phyloP scores from a whole-genome alignment of 2,888 invertebrate genomes.

The Rambutsinella grinnellia region DNA sequence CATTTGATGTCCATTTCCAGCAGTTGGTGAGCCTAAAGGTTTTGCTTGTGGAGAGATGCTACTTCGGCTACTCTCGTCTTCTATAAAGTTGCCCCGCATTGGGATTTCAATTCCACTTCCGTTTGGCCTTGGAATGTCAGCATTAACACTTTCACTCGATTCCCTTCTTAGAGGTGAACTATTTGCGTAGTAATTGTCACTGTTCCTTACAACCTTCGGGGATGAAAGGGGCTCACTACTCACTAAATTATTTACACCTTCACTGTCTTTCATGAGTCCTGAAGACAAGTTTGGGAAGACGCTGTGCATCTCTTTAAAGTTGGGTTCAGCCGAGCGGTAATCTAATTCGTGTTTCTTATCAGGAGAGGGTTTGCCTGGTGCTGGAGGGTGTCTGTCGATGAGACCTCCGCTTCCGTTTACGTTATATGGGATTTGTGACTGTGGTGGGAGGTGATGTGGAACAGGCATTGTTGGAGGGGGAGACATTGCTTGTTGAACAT shows the following conservation, averaged over 20 bases:
- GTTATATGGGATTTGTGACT: constrained; percentile 11
- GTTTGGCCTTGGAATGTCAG: constrained; percentile 1
- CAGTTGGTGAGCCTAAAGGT: constrained; percentile 29
- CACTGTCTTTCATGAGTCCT: constrained; percentile 1
- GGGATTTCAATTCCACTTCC: neutral
- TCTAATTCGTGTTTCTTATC: too few relatives aligned
- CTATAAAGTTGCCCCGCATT: neutral
- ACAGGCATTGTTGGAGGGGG: constrained; percentile 14
- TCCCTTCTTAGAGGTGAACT: neutral
- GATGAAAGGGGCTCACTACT: neutral
- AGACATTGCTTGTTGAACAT: constrained; percentile 18
- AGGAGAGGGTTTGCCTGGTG: neutral
- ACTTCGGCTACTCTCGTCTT: constrained; percentile 1
- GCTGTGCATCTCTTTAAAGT: constrained; percentile 9
- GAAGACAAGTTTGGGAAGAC: constrained; percentile 19
- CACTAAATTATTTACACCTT: neutral
- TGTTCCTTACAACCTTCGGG: too few relatives aligned
- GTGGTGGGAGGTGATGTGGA: constrained; percentile 23
- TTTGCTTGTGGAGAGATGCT: constrained; percentile 36
- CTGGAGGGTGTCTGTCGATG: constrained; percentile 7
- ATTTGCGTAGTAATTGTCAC: constrained; percentile 2
- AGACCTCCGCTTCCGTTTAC: constrained; percentile 24
- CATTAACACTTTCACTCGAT: neutral
- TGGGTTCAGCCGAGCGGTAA: too few relatives aligned
- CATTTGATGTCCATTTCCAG: constrained; percentile 57